Percentiles rank a stretch among this genome's conserved stretches.
These are phyloP conservation scores for Brenthis daphne DNA, from an alignment of 2,888 invertebrate genomes.

Conservation along the genomic window DNA sequence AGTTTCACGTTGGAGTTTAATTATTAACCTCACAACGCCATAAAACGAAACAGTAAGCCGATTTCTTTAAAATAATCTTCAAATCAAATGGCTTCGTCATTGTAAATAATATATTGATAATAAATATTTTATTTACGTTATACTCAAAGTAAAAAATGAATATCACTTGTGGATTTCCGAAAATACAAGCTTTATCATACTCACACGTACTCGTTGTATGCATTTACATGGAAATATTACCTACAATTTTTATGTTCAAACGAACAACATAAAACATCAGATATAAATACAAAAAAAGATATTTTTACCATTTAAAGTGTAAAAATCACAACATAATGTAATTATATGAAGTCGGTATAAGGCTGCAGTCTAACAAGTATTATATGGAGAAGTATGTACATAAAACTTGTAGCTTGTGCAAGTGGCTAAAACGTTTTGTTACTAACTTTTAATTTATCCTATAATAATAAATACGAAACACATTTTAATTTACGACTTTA, in stretches of 20 bases:
- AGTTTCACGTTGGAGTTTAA: too few relatives aligned
- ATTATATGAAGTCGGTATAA: slow-evolving; percentile 20
- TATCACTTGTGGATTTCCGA: too few relatives aligned
- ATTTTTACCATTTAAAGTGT: not conserved
- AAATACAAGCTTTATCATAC: too few relatives aligned
- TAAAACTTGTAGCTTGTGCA: slow-evolving; percentile 39
- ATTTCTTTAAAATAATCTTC: too few relatives aligned
- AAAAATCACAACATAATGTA: slow-evolving; percentile 16
- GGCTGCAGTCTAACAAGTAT: slow-evolving; percentile 28
- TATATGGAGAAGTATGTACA: slow-evolving; percentile 16
- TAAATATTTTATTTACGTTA: too few relatives aligned
- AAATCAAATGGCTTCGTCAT: too few relatives aligned
- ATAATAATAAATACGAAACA: slow-evolving; percentile 46
- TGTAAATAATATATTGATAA: too few relatives aligned
- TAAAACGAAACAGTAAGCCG: too few relatives aligned
- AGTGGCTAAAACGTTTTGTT: slow-evolving; percentile 42
- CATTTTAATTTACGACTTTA: slow-evolving; percentile 25
- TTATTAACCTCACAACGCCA: too few relatives aligned
- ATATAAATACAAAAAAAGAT: not conserved
- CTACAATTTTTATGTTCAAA: not conserved
- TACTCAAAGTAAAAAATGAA: too few relatives aligned
- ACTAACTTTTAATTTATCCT: slow-evolving; percentile 50
- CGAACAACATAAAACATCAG: not conserved
- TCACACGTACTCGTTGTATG: too few relatives aligned
- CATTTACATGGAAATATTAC: not conserved